Evolutionary conservation across 2,888 invertebrate species (phyloP), one percentile per base, ranked within the genome.

Genomic region (Furcula furcula): DNA sequence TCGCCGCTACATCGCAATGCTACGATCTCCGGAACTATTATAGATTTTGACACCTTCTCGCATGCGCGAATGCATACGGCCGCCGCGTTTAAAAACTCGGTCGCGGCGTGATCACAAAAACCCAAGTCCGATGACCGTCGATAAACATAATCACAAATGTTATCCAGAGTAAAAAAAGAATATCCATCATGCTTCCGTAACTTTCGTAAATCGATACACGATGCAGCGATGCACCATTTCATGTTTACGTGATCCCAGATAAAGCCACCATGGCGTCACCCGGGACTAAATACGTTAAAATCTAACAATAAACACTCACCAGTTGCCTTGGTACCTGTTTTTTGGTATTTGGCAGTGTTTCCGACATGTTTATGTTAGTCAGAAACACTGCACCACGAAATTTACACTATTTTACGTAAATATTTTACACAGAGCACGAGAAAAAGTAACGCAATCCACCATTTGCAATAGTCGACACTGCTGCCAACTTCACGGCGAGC

Each of bases 181-280:
- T 64, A 61, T 38, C 44, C 40, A 59, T 62, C 41, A 64, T 52
- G 60, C 60, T 72, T 56, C 63, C 48, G 50, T 68, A 74, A 77
- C 64, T 81, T 78, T 76, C 55, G 68, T 73, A 75, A 84, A 87
- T 86, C 88, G 78, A 88, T 88, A 87, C 80, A 84, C 83, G 82
- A 85, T 88, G 88, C 88, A 88, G 82, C 79, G 87, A 86, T 88
- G 88, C 88, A 88, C 87, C 88, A 87, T 88, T 87, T 87, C 86
- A 82, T 89, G 89, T 89, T 90, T 91, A 91, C 91, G 91, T 91
- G 91, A 90, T 90, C 87, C 88, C 87, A 88, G 89, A 89, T 88
- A 88, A 85, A 86, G 86, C 88, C 90, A 90, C 90, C 90, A 91
- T 91, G 91, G 91, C 91, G 91, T 90, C 89, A 89, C 88, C 86